These are phyloP conservation scores for Lordiphosa collinella DNA, from an alignment of 1,140 invertebrate genomes.

Conservation along the genomic window DNA sequence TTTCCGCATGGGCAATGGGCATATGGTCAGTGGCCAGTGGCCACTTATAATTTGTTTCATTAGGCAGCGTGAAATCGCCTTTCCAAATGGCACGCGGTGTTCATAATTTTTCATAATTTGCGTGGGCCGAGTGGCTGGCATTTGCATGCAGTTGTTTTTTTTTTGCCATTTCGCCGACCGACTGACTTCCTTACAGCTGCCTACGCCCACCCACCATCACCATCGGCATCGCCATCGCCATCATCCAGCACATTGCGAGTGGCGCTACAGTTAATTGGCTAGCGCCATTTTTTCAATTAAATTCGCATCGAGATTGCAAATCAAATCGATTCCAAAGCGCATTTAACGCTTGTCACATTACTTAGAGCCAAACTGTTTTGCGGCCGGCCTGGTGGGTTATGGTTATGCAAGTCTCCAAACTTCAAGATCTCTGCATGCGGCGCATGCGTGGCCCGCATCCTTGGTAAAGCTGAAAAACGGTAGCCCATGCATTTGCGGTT, in stretches of 20 bases:
- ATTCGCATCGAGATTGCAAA: constrained; percentile 68
- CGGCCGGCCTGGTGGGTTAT: constrained; percentile 24
- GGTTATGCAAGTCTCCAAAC: constrained; percentile 43
- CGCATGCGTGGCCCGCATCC: constrained; percentile 22
- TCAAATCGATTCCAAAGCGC: constrained; percentile 68
- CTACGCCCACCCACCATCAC: constrained; percentile 24
- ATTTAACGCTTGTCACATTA: constrained; percentile 75
- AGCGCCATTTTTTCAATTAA: constrained; percentile 61
- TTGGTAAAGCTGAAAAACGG: constrained; percentile 3
- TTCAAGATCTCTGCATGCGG: neutral
- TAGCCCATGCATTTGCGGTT: constrained; percentile 6
- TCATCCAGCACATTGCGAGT: constrained; percentile 28
- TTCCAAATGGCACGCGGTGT: constrained; percentile 19
- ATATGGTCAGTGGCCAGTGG: constrained; percentile 40
- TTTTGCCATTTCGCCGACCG: constrained; percentile 36
- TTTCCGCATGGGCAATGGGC: constrained; percentile 25
- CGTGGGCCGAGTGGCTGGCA: constrained; percentile 45
- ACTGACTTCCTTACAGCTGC: constrained; percentile 75
- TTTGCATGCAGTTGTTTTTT: constrained; percentile 24
- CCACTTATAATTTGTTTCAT: constrained; percentile 76
- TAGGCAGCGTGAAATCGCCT: constrained; percentile 69
- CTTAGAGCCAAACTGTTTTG: constrained; percentile 23
- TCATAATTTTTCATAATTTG: constrained; percentile 67
- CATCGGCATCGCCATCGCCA: constrained; percentile 7
- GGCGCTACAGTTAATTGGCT: constrained; percentile 32